phyloP scores from a whole-genome alignment of 1,140 invertebrate species.

The Caenorhabditis latens region DNA sequence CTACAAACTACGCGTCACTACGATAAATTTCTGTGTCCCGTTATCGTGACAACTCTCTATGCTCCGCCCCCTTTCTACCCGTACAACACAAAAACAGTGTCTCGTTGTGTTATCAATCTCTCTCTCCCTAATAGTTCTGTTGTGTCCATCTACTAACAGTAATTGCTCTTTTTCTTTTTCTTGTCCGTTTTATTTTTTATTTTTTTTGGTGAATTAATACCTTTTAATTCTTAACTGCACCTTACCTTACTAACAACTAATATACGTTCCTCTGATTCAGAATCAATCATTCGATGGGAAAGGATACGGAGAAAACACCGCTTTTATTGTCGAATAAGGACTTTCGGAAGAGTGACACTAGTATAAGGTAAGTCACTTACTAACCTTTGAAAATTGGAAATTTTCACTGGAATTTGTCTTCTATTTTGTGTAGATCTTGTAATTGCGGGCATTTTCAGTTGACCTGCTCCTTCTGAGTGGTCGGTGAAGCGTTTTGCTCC shows the following conservation, averaged over 20 bases:
- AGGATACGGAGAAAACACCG: conserved; percentile 32
- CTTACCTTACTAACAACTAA: neutral
- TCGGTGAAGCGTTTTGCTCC: too few species aligned
- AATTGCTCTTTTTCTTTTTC: neutral
- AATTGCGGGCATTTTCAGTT: too few species aligned
- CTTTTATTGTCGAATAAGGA: neutral
- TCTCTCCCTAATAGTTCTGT: neutral
- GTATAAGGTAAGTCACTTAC: neutral
- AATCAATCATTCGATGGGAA: conserved; percentile 37
- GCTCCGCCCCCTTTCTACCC: conserved; percentile 15
- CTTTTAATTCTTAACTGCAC: neutral
- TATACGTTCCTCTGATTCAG: neutral
- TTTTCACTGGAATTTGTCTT: too few species aligned
- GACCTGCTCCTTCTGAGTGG: too few species aligned
- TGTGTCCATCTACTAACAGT: neutral
- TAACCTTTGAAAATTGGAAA: neutral
- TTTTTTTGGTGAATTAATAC: neutral
- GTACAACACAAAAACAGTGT: conserved; percentile 36
- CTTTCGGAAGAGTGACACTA: neutral
- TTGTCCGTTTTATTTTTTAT: neutral
- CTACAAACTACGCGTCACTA: conserved; percentile 13
- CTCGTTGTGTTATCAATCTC: conserved; percentile 1
- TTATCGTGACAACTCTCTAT: neutral
- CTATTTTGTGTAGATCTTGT: too few species aligned
- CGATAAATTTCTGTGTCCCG: conserved; percentile 11